Conservation (phyloP, 2,888 invertebrate genomes). For the Therioaphis trifolii region DNA sequence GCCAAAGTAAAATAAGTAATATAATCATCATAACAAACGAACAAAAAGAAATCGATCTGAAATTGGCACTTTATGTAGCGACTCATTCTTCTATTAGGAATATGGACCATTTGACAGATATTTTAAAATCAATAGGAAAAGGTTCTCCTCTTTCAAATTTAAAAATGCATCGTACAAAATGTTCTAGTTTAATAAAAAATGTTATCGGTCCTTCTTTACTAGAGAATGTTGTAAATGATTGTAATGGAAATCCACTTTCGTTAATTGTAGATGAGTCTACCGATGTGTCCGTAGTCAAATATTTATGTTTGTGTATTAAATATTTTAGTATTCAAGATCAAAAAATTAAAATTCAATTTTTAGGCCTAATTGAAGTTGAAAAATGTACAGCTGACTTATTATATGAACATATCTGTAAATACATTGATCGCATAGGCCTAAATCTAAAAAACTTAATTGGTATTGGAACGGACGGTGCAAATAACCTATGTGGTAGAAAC, state of each 20-base stretch:
- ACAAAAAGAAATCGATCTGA: conserved; percentile 24
- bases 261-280: conserved; percentile 63
- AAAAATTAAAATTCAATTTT: conserved; percentile 64
- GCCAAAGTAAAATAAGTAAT: conserved; percentile 30
- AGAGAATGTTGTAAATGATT: conserved; percentile 59
- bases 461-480: conserved; percentile 66
- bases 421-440: conserved; percentile 52
- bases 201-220: conserved; percentile 64
- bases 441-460: conserved; percentile 64
- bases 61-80: conserved; percentile 21
- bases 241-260: conserved; percentile 56
- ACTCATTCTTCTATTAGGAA: conserved; percentile 24
- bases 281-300: conserved; percentile 60
- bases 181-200: conserved; percentile 65
- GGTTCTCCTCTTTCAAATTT: conserved; percentile 51
- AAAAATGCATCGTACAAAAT: conserved; percentile 65
- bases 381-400: conserved; percentile 25
- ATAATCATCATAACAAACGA: conserved; percentile 14
- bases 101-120: conserved; percentile 13
- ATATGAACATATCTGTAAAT: neutral
- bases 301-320: conserved; percentile 63
- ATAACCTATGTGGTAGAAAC: conserved; percentile 65
- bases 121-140: conserved; percentile 55
- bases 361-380: conserved; percentile 57
- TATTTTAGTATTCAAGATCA: conserved; percentile 64